Conservation (phyloP, 2,888 invertebrate species). For the Ashinkailepas kermadecensis region DNA sequence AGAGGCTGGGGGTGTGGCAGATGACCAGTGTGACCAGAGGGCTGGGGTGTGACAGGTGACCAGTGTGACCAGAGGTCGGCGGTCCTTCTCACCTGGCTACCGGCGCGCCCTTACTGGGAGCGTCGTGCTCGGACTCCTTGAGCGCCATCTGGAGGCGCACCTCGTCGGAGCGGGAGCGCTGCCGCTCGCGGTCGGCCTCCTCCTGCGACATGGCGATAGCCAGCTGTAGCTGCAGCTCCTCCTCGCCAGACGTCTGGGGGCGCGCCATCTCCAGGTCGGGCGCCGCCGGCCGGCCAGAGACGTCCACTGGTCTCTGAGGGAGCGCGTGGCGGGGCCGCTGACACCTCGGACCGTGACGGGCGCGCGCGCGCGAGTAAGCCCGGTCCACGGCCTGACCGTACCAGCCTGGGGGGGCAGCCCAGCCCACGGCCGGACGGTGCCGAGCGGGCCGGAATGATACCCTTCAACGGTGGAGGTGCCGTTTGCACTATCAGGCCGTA, state of each 20-base stretch:
- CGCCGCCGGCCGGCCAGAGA: background rate
- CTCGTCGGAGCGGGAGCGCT: conserved; percentile 87
- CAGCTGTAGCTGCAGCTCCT: conserved; percentile 93
- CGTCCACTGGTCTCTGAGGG: conserved; percentile 23
- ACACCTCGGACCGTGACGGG: no score
- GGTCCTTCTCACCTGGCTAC: conserved; percentile 26
- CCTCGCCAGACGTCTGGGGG: conserved; percentile 94
- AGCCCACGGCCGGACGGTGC: no score
- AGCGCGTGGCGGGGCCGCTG: no score
- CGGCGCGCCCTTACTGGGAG: background rate
- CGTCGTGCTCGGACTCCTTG: conserved; percentile 85
- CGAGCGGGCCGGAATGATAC: no score
- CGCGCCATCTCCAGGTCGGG: conserved; percentile 34
- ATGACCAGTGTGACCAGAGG: no score
- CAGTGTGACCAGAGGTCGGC: background rate
- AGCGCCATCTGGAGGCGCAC: conserved; percentile 91
- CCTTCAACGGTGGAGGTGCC: no score
- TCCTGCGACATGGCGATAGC: conserved; percentile 98
- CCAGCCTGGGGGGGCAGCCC: no score
- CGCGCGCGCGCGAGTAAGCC: no score
- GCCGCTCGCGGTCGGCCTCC: conserved; percentile 95
- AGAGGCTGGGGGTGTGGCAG: no score
- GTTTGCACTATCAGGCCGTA: no score
- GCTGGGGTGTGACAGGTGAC: no score
- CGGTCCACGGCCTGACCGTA: no score